Evolutionary conservation across 2,888 invertebrate genomes (phyloP).

Genomic region (Gerris lacustris): DNA sequence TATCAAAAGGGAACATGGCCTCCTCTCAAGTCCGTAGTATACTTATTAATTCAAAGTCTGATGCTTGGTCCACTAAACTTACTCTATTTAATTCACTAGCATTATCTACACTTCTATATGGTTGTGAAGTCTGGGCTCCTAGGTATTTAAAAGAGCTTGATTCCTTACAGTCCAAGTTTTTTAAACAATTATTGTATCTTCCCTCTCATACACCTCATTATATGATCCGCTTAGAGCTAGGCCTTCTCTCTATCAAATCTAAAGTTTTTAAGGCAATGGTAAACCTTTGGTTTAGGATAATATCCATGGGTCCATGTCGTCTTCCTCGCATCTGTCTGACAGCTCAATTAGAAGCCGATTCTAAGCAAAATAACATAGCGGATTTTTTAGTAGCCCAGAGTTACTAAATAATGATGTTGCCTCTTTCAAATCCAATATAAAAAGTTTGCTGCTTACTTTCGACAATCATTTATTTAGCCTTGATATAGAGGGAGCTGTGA

Average conservation of each 20-base stretch:
- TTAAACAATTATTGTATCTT: slow-evolving; percentile 12
- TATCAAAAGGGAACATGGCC: slow-evolving; percentile 5
- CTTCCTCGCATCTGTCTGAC: not conserved
- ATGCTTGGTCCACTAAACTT: not conserved
- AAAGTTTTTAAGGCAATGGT: not conserved
- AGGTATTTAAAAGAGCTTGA: slow-evolving; percentile 19
- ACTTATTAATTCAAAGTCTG: not conserved
- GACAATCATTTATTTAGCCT: not conserved
- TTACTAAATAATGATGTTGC: not conserved
- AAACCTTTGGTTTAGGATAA: not conserved
- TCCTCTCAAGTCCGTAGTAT: not conserved
- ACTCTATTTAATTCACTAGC: not conserved
- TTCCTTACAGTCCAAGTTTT: slow-evolving; percentile 16
- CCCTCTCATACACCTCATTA: not conserved
- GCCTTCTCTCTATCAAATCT: not conserved
- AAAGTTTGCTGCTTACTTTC: not conserved
- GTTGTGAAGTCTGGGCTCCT: slow-evolving; percentile 6
- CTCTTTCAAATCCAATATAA: not conserved
- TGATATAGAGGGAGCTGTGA: not conserved
- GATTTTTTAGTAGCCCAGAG: not conserved
- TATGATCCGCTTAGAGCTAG: not conserved
- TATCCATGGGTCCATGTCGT: not conserved
- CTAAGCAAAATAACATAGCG: not conserved
- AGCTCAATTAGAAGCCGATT: not conserved
- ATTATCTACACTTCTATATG: slow-evolving; percentile 12